Evolutionary conservation across 2,113 vertebrate genomes (phyloP).

Genomic region (Triplophysa siluroides): DNA sequence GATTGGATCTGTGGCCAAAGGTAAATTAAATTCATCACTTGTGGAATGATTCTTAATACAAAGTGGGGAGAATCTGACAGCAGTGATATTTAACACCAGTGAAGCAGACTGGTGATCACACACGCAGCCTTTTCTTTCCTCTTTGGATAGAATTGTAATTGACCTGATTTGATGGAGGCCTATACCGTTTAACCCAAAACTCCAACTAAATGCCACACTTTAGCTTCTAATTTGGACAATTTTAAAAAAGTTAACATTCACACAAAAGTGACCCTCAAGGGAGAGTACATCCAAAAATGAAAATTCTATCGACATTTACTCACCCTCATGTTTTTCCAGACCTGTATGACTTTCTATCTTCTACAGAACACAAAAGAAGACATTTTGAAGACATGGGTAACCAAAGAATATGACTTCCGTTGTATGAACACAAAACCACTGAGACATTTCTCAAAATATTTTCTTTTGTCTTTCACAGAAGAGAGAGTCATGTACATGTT

Average conservation of each 20-base stretch:
- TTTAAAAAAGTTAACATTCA: neutral
- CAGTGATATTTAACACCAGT: neutral
- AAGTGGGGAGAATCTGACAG: slow-evolving; percentile 39
- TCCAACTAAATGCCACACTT: neutral
- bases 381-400: too few species aligned
- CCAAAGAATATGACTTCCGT: too few species aligned
- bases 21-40: slow-evolving; percentile 43
- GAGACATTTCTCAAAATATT: too few species aligned
- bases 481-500: too few species aligned
- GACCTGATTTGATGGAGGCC: slow-evolving; percentile 14
- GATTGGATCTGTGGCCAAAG: slow-evolving; percentile 32
- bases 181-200: neutral
- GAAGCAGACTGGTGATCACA: neutral
- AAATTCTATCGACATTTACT: too few species aligned
- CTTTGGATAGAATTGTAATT: neutral
- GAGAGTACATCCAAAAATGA: too few species aligned
- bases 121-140: neutral
- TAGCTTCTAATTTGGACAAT: neutral
- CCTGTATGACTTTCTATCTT: too few species aligned
- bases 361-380: too few species aligned
- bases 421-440: too few species aligned
- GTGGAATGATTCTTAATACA: slow-evolving; percentile 40
- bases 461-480: too few species aligned
- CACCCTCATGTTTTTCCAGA: too few species aligned
- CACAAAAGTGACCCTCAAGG: too few species aligned